phyloP scores from a whole-genome alignment of 2,797 vertebrate species.

The Heliangelus exortis region DNA sequence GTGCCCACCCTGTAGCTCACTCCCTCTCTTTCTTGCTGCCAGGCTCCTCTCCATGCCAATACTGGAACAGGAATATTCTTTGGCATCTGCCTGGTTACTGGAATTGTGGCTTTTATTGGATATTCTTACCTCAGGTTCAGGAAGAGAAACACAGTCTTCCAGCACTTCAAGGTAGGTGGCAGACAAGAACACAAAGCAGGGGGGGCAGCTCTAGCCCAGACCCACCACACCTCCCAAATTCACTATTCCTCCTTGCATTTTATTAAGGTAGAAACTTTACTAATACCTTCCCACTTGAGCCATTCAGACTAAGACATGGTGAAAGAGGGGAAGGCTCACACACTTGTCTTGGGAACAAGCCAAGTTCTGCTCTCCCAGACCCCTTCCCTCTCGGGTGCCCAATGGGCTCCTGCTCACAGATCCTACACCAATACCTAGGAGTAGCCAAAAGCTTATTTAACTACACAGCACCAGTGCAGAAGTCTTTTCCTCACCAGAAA shows the following conservation, averaged over 20 bases:
- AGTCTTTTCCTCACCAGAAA: neutral
- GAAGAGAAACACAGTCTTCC: slow-evolving; percentile 83
- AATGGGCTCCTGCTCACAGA: neutral
- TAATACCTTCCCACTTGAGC: neutral
- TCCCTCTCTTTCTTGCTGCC: slow-evolving; percentile 36
- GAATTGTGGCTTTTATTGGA: slow-evolving; percentile 73
- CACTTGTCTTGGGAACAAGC: fast-evolving
- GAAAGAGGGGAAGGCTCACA: neutral
- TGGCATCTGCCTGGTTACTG: slow-evolving; percentile 74
- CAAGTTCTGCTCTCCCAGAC: neutral
- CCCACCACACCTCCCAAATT: neutral
- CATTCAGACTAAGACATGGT: neutral
- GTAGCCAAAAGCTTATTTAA: neutral
- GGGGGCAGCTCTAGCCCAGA: too few species aligned
- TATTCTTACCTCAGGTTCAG: slow-evolving; percentile 87
- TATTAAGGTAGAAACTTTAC: neutral
- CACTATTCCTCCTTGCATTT: neutral
- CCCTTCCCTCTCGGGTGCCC: neutral
- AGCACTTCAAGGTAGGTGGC: slow-evolving; percentile 86
- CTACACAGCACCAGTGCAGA: neutral
- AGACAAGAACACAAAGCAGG: fast-evolving
- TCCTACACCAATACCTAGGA: neutral
- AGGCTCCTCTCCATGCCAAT: slow-evolving; percentile 74
- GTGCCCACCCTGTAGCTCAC: neutral
- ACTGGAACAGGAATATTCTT: slow-evolving; percentile 84